phyloP scores from a whole-genome alignment of 23 tunicate genomes.

The Botrylloides violaceus region DNA sequence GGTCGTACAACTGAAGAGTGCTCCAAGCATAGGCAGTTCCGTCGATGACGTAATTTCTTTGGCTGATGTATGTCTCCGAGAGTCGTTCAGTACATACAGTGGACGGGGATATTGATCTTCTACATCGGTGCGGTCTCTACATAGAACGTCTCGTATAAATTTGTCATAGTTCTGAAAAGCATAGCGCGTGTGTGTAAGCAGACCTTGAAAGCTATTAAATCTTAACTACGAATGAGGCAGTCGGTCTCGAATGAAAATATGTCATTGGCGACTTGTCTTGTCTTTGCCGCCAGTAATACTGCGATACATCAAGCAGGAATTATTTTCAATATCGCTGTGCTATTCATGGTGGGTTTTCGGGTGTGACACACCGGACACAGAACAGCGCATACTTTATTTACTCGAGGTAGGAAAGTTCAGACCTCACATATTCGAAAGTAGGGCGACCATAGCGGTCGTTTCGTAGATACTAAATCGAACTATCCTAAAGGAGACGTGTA shows the following conservation, averaged over 20 bases:
- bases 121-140: neutral
- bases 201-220: neutral
- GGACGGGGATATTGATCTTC: neutral
- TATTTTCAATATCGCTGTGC: neutral
- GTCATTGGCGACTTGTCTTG: neutral
- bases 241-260: constrained; percentile 1
- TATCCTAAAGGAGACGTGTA: no score
- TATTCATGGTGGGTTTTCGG: neutral
- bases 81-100: neutral
- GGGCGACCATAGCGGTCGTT: neutral
- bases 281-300: neutral
- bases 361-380: constrained; percentile 1
- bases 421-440: neutral
- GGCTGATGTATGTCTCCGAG: neutral
- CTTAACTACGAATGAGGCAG: neutral
- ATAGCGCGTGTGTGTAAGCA: neutral
- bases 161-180: neutral
- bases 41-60: neutral
- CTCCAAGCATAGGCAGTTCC: neutral
- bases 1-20: neutral
- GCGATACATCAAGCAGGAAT: constrained; percentile 1
- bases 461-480: neutral
- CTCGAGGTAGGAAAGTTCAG: neutral
- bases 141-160: neutral
- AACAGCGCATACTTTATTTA: neutral